phyloP scores from a whole-genome alignment of 2,113 vertebrate species.

The Istiophorus platypterus region DNA sequence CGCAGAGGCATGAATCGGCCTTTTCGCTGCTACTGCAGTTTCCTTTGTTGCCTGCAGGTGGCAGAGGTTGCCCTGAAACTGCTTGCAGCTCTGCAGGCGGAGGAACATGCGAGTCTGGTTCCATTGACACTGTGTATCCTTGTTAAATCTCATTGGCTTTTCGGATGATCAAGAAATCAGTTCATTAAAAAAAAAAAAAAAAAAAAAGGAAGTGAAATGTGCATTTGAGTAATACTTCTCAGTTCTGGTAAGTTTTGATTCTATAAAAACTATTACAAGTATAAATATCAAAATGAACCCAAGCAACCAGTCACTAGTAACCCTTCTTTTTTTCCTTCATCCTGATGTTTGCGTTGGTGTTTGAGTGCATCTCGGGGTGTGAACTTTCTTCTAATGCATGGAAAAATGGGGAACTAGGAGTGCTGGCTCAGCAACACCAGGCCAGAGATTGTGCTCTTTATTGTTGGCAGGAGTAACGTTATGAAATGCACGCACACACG shows the following conservation, averaged over 20 bases:
- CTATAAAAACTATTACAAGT: neutral
- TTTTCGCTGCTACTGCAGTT: too few relatives aligned
- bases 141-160: neutral
- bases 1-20: too few relatives aligned
- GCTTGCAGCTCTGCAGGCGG: neutral
- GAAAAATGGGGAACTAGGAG: conserved; percentile 57
- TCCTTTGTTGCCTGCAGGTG: too few relatives aligned
- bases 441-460: conserved; percentile 50
- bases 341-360: conserved; percentile 22
- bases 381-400: conserved; percentile 49
- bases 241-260: neutral
- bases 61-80: too few relatives aligned
- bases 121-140: neutral
- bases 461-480: conserved; percentile 65
- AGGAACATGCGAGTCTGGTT: too few relatives aligned
- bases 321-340: neutral
- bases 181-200: too few relatives aligned
- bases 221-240: too few relatives aligned
- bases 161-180: neutral
- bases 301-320: neutral
- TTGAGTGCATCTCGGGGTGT: conserved; percentile 33
- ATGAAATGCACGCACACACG: too few relatives aligned
- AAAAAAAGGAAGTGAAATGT: neutral
- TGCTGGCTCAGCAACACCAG: conserved; percentile 60
- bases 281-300: neutral